Percentiles rank a stretch among this genome's conserved stretches.
Conservation (phyloP, 2,113 vertebrate genomes). For the Mandrillus leucophaeus region DNA sequence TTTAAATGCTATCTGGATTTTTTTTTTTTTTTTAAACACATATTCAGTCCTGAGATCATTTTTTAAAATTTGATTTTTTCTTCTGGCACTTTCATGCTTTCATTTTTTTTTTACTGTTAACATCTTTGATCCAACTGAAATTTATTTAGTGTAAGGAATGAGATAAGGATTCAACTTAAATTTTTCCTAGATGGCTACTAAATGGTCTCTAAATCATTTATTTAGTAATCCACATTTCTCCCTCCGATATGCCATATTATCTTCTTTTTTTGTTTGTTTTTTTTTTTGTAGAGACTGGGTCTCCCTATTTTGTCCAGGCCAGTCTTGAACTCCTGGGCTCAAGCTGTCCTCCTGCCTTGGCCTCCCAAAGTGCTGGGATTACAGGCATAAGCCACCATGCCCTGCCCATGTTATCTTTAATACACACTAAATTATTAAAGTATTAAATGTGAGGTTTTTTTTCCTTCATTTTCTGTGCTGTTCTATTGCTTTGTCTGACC, state of each 20-base stretch:
- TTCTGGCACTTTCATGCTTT: neutral
- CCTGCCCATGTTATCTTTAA: neutral
- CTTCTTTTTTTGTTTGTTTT: neutral
- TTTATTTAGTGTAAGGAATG: constrained; percentile 2
- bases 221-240: neutral
- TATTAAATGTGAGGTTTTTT: neutral
- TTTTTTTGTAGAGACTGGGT: too few species aligned
- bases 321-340: too few species aligned
- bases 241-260: neutral
- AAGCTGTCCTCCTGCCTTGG: too few species aligned
- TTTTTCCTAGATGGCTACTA: neutral
- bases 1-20: neutral
- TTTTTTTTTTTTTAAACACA: neutral
- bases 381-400: too few species aligned
- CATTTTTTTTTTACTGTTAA: constrained; percentile 23
- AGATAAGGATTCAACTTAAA: neutral
- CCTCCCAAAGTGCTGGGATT: too few species aligned
- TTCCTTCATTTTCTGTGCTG: neutral
- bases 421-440: neutral
- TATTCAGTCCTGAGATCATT: neutral
- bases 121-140: constrained; percentile 26
- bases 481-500: neutral
- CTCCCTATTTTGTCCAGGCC: too few species aligned
- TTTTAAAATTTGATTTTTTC: neutral
- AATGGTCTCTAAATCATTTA: neutral